Percentiles rank a stretch among this genome's conserved stretches.
These are phyloP conservation scores for Cairina moschata DNA, from an alignment of 2,113 vertebrate species.

Conservation along the genomic window DNA sequence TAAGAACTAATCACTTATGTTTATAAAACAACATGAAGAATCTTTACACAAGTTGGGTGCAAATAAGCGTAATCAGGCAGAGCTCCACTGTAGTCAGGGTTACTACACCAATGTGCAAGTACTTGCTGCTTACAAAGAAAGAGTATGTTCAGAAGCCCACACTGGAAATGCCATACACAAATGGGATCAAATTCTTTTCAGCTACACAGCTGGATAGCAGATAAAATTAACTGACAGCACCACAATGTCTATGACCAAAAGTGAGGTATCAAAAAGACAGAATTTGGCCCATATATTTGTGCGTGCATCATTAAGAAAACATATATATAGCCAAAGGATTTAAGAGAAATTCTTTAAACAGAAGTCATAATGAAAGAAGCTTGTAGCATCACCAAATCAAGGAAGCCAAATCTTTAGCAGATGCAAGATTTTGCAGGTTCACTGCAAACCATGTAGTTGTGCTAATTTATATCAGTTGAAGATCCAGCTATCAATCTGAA, in stretches of 20 bases:
- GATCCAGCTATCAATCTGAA: background rate
- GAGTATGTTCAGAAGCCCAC: background rate
- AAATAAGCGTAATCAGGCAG: background rate
- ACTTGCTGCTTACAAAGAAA: background rate
- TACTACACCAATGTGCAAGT: background rate
- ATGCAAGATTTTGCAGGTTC: background rate
- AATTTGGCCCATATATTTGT: background rate
- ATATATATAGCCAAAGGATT: background rate
- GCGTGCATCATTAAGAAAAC: background rate
- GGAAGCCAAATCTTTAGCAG: background rate
- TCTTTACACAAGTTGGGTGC: background rate
- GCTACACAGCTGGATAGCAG: background rate
- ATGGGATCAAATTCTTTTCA: constrained; percentile 17
- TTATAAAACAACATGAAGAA: background rate
- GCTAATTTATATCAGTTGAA: background rate
- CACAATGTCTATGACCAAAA: background rate
- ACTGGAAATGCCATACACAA: background rate
- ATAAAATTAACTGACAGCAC: background rate
- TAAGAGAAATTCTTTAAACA: background rate
- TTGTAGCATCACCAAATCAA: background rate
- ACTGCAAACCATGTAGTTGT: background rate
- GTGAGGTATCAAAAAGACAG: background rate
- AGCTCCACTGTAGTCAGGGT: background rate
- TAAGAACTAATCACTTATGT: background rate
- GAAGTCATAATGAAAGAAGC: background rate